Conservation (phyloP, 2,888 invertebrate genomes). For the Patella ulyssiponensis region DNA sequence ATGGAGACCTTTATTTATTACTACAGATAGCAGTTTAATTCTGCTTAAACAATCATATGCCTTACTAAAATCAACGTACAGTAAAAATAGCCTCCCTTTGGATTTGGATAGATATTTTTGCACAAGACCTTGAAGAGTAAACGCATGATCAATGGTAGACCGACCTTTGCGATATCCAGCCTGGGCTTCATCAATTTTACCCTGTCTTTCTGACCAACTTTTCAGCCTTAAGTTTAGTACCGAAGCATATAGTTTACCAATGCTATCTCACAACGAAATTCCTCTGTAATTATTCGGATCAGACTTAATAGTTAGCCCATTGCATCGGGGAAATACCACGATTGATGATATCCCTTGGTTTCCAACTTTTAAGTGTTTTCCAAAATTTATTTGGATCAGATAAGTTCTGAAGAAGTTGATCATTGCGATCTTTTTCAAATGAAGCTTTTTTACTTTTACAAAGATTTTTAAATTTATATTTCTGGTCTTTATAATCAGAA, state of each 20-base stretch:
- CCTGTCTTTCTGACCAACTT: constrained; percentile 25
- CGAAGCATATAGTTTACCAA: constrained; percentile 13
- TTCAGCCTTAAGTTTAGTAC: constrained; percentile 23
- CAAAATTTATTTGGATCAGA: background rate
- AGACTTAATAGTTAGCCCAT: background rate
- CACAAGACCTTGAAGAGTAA: background rate
- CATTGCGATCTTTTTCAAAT: background rate
- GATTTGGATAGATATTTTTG: background rate
- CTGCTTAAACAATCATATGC: constrained; percentile 28
- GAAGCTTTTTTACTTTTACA: background rate
- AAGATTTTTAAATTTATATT: background rate
- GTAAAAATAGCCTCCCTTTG: constrained; percentile 15
- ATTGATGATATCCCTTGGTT: background rate
- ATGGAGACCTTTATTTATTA: constrained; percentile 25
- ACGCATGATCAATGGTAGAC: background rate
- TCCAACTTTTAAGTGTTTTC: background rate
- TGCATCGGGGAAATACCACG: background rate
- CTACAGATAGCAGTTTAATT: constrained; percentile 23
- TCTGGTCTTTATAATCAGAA: background rate
- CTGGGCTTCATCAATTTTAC: constrained; percentile 25
- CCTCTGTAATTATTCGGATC: background rate
- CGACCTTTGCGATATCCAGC: constrained; percentile 20
- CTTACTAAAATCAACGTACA: constrained; percentile 27
- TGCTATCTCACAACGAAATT: background rate
- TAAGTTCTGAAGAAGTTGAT: background rate